Base-by-base conservation (phyloP, 2,113 vertebrate species). In the Heteronetta atricapilla region DNA sequence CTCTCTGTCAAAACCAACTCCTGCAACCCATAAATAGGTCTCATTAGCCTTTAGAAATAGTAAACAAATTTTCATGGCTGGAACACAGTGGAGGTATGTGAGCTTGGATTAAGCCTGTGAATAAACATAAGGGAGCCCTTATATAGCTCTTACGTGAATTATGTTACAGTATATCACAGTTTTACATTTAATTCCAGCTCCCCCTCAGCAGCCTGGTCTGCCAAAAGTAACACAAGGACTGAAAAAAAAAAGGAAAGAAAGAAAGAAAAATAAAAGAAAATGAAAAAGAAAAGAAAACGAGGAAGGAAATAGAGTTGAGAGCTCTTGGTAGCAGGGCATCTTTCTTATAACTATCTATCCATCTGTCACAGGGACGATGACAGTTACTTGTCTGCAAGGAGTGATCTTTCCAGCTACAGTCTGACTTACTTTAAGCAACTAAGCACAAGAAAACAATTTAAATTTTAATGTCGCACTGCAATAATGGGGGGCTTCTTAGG, bases 1-100 rank as follows among this genome's bases (percentile, higher is more conserved):
- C 94, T 99, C 99, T 99, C 99, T 99, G 99, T 99, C 99, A 98
- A 99, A 99, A 96, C 98, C 98, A 92, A 99, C 97, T 98, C 99
- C 99, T 99, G 98, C 94, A 98, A 98, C 89, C 96, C 98, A 98
- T 97, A 97, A 96, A 98, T 89, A 98, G 96, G 91, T 98, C 97
- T 98, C 95, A 97, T 98, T 98, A 98, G 98, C 81, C 94, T 97
- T 98, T 96, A 96, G 96, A 97, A 98, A 97, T 91, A 94, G 97
- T 96, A 98, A 97, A 97, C 94, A 97, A 91, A 95, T 94, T 95
- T 96, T 97, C 91, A 97, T 97, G 94, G 97, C 96, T 98, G 95
- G 92, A 98, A 97, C 94, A 97, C 96, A 97, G 97, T 97, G 94
- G 95, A 95, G 94, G 86, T 95, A 95, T 97, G 94, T 94, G 88